Evolutionary conservation across 1,140 invertebrate species (phyloP).

Genomic region (Drosophila funebris): DNA sequence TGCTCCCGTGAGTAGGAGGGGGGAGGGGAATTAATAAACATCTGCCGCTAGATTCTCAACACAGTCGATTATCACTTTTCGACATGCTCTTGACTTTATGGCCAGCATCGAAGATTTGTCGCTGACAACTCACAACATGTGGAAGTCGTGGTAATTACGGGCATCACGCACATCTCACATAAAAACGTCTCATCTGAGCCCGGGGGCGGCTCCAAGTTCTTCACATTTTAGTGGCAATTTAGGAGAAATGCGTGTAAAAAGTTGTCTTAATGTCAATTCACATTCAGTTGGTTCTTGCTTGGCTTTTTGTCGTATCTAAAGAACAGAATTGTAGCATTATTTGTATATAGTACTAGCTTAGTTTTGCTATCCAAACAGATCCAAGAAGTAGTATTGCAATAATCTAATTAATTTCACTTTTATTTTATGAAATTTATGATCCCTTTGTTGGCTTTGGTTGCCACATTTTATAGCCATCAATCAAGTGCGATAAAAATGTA

Average conservation of each 20-base stretch:
- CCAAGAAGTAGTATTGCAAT: background rate
- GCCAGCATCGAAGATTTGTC: conserved; percentile 63
- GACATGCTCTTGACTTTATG: conserved; percentile 65
- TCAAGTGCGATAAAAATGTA: background rate
- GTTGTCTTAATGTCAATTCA: background rate
- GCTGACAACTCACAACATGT: conserved; percentile 37
- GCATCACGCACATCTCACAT: conserved; percentile 68
- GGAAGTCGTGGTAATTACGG: conserved; percentile 55
- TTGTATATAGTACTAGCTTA: too few relatives aligned
- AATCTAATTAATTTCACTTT: background rate
- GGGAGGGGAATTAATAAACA: conserved; percentile 27
- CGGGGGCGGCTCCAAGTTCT: conserved; percentile 18
- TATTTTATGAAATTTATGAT: background rate
- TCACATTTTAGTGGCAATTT: conserved; percentile 32
- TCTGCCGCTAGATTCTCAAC: conserved; percentile 41
- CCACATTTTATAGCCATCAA: background rate
- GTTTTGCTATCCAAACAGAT: too few relatives aligned
- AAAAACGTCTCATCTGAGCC: conserved; percentile 31
- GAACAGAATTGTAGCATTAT: too few relatives aligned
- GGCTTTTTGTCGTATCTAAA: too few relatives aligned
- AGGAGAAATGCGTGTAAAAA: background rate
- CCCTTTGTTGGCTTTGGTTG: background rate
- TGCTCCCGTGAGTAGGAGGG: background rate
- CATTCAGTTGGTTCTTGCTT: background rate
- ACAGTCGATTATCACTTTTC: conserved; percentile 61